phyloP scores from a whole-genome alignment of 2,888 invertebrate species.

The Folsomia candida region DNA sequence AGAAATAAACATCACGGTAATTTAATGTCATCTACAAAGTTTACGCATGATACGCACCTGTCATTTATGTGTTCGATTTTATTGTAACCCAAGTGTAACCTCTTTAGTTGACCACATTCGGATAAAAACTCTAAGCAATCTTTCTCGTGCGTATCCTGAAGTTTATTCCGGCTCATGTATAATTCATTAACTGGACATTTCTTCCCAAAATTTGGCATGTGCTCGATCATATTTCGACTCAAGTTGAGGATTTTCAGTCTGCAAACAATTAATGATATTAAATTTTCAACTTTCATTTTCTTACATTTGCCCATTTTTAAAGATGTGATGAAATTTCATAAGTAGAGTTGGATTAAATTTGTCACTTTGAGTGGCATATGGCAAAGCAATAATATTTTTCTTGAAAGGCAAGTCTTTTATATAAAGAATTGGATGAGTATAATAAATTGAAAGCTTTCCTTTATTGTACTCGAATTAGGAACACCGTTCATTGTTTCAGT shows the following conservation, averaged over 20 bases:
- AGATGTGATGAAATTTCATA: too few relatives aligned
- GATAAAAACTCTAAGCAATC: conserved; percentile 48
- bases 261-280: conserved; percentile 36
- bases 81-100: conserved; percentile 48
- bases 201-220: conserved; percentile 48
- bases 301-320: neutral
- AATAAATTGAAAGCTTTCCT: neutral
- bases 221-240: conserved; percentile 65
- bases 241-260: conserved; percentile 70
- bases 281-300: conserved; percentile 11
- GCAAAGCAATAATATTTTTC: neutral
- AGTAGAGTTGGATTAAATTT: too few relatives aligned
- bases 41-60: conserved; percentile 27
- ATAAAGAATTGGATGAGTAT: neutral
- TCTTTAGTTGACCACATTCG: conserved; percentile 43
- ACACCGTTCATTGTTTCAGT: neutral
- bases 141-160: conserved; percentile 47
- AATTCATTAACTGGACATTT: conserved; percentile 47
- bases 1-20: too few relatives aligned
- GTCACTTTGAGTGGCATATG: neutral
- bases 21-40: too few relatives aligned
- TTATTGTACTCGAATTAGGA: neutral
- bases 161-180: conserved; percentile 44
- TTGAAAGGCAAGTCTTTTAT: too few relatives aligned
- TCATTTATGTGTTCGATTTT: conserved; percentile 49